Evolutionary conservation across 2,888 invertebrate genomes (phyloP), one percentile per base, ranked within the genome.

Genomic region (Eilema depressum): DNA sequence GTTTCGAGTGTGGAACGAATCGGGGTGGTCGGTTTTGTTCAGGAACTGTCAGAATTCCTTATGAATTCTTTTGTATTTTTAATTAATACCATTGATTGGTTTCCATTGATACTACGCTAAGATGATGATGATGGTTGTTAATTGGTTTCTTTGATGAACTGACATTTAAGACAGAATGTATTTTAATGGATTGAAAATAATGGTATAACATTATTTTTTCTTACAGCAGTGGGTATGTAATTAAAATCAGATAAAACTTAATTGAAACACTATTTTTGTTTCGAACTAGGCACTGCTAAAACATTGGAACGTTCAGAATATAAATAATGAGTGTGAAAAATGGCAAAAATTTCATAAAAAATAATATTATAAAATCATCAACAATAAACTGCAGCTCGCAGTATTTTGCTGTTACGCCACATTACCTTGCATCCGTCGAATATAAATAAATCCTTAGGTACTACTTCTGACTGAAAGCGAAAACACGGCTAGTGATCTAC

Each of bases 11-110:
- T 77, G 82, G 81, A 83, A 82, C 83, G 79, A 83, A 88, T 88
- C 83, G 74, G 90, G 91, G 92, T 92, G 93, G 93, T 92, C 92
- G 78, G 75, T 78, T 66, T 68, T 30, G 37, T 80, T 73, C 82
- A 81, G 82, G 81, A 83, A 84, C 77, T 83, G 80, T 77, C 79
- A 72, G 74, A 75, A 80, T 75, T 69, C 76, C 67, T 20, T 10
- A 69, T 68, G 64, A 68, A 71, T 75, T 63, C 67, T 25, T 66
- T 69, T 64, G 25, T 7, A 63, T 47, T 70, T 72, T 75, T 61
- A 57, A 62, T 76, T 63, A 66, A 75, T 41, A 1, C 25, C 53
- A 74, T 73, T 72, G 66, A 79, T 74, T 79, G 25, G 68, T 41
- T 74, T 64, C 28, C 23, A n/a, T 53, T 53, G n/a, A 64, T 63